phyloP scores from a whole-genome alignment of 2,797 vertebrate genomes.

The Heterohyrax brucei region DNA sequence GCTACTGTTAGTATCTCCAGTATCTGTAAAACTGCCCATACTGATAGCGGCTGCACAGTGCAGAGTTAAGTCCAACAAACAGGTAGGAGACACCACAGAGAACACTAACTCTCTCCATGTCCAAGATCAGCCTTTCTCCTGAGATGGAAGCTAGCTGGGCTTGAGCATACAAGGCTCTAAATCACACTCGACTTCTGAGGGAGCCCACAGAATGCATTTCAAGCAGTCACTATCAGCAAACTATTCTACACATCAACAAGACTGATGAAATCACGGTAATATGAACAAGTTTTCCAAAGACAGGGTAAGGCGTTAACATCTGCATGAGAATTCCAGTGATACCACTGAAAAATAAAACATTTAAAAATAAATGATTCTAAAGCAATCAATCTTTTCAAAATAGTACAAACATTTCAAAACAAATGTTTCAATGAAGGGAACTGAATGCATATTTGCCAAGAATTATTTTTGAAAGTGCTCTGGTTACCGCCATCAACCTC shows the following conservation, averaged over 20 bases:
- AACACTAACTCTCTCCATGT: neutral
- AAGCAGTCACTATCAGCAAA: neutral
- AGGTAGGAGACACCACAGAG: neutral
- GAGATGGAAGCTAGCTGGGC: neutral
- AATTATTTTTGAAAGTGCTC: neutral
- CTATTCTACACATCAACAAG: neutral
- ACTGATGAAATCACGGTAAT: constrained; percentile 4
- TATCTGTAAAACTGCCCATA: neutral
- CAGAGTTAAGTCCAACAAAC: neutral
- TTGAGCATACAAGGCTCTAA: neutral
- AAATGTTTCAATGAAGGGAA: constrained; percentile 14
- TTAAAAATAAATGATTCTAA: neutral
- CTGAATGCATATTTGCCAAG: neutral
- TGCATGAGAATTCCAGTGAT: neutral
- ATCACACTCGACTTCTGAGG: neutral
- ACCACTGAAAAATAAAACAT: neutral
- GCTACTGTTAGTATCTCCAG: neutral
- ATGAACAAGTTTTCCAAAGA: neutral
- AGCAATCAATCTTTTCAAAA: constrained; percentile 3
- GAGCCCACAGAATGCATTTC: neutral
- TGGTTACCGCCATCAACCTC: neutral
- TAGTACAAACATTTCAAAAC: neutral
- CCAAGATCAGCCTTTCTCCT: neutral
- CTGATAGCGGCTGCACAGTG: neutral
- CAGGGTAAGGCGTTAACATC: neutral